Evolutionary conservation across 1,140 invertebrate species (phyloP).

Genomic region (Trachymyrmex cornetzi): DNA sequence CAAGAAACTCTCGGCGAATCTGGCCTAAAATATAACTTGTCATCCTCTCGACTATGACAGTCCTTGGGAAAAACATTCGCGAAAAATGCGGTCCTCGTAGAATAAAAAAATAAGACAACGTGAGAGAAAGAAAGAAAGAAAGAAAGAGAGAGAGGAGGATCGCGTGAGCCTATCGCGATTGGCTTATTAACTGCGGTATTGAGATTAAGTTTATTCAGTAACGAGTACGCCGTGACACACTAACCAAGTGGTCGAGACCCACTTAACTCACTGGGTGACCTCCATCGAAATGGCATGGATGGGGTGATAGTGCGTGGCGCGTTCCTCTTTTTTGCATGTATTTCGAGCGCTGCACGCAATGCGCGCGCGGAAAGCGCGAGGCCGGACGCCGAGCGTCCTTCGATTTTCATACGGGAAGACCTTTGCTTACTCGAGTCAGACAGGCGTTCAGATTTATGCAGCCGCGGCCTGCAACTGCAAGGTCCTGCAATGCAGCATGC

Average conservation of each 20-base stretch:
- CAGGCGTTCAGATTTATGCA: constrained; percentile 36
- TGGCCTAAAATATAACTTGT: constrained; percentile 29
- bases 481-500: background rate
- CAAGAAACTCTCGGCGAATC: background rate
- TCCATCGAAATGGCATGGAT: constrained; percentile 85
- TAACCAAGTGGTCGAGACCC: constrained; percentile 88
- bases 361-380: constrained; percentile 72
- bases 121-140: background rate
- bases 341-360: constrained; percentile 76
- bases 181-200: constrained; percentile 79
- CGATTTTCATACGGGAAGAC: constrained; percentile 78
- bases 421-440: constrained; percentile 61
- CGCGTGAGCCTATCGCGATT: constrained; percentile 56
- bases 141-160: background rate
- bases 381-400: constrained; percentile 71
- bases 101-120: background rate
- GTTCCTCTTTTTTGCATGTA: constrained; percentile 63
- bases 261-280: constrained; percentile 85
- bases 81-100: constrained; percentile 16
- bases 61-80: constrained; percentile 35
- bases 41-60: background rate
- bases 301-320: constrained; percentile 80
- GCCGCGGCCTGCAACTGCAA: background rate
- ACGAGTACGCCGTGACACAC: constrained; percentile 85
- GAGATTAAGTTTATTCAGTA: constrained; percentile 84